Percentiles rank a stretch among this genome's conserved stretches.
These are phyloP conservation scores for Mactromeris polynyma DNA, from an alignment of 2,888 invertebrate species.

Conservation along the genomic window DNA sequence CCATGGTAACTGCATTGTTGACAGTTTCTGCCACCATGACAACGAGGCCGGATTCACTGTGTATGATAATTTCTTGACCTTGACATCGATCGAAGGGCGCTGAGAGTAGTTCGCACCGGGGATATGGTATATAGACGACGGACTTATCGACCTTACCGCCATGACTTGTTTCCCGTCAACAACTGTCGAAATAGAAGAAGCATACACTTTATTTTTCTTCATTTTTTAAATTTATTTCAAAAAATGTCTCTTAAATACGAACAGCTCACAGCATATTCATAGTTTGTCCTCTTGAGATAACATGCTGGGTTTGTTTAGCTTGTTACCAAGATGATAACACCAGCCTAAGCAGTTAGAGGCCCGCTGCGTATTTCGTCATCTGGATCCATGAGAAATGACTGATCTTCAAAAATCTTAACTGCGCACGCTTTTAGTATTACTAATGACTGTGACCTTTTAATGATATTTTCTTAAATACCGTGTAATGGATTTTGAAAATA, in stretches of 20 bases:
- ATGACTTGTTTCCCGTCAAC: slow-evolving; percentile 36
- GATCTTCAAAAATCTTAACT: no score
- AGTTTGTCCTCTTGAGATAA: background rate
- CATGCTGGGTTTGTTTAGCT: background rate
- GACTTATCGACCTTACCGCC: slow-evolving; percentile 49
- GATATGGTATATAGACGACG: slow-evolving; percentile 67
- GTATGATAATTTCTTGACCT: slow-evolving; percentile 77
- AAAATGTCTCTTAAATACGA: background rate
- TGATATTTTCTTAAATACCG: no score
- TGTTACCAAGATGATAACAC: background rate
- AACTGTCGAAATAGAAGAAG: slow-evolving; percentile 32
- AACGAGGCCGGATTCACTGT: slow-evolving; percentile 75
- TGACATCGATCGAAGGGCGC: slow-evolving; percentile 75
- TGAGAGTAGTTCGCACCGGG: slow-evolving; percentile 51
- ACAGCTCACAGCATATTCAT: background rate
- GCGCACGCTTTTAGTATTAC: no score
- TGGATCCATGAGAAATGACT: no score
- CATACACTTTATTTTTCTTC: background rate
- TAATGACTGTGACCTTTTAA: no score
- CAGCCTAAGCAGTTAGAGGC: background rate
- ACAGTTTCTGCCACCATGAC: slow-evolving; percentile 78
- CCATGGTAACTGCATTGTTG: slow-evolving; percentile 81
- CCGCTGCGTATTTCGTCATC: no score
- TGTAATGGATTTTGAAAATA: no score
- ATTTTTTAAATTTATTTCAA: background rate